A percentile compares a stretch with the other conserved stretches of the same genome.
Conservation (phyloP, 2,113 vertebrate species). For the Bostrychus sinensis region DNA sequence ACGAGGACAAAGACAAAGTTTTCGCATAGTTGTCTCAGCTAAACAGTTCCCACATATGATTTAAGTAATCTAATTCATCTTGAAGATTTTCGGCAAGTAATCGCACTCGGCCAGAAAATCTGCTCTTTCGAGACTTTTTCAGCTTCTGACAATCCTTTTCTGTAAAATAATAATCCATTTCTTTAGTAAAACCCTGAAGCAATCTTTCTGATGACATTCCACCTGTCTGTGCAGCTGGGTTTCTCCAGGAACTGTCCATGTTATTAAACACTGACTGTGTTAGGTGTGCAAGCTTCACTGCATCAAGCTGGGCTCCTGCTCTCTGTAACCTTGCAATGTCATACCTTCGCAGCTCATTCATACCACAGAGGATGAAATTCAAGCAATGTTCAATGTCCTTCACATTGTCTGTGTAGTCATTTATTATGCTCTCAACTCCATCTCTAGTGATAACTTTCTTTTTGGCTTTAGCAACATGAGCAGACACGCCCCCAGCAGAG, state of each 20-base stretch:
- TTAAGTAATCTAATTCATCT: conserved; percentile 56
- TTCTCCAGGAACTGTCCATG: background rate
- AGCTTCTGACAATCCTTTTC: conserved; percentile 38
- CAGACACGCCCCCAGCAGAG: conserved; percentile 65
- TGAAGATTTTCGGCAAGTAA: conserved; percentile 56
- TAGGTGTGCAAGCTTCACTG: conserved; percentile 41
- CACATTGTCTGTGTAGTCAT: conserved; percentile 36
- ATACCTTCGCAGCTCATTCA: conserved; percentile 62
- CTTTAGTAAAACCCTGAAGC: conserved; percentile 43
- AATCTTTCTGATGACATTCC: conserved; percentile 43
- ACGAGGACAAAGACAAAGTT: background rate
- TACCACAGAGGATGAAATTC: conserved; percentile 49
- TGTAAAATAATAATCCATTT: conserved; percentile 60
- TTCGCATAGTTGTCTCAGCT: conserved; percentile 3
- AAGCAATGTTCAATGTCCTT: conserved; percentile 60
- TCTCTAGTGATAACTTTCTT: conserved; percentile 46
- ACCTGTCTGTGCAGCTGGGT: background rate
- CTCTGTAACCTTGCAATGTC: conserved; percentile 39
- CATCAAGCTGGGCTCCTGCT: conserved; percentile 23
- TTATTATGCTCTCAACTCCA: conserved; percentile 55
- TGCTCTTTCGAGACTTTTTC: conserved; percentile 53
- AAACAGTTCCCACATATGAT: conserved; percentile 45
- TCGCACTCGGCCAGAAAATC: conserved; percentile 51
- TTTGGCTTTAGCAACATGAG: conserved; percentile 34
- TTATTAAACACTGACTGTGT: conserved; percentile 31